phyloP scores from a whole-genome alignment of 92 coral and sea anemone genomes.

The Heteractis magnifica region DNA sequence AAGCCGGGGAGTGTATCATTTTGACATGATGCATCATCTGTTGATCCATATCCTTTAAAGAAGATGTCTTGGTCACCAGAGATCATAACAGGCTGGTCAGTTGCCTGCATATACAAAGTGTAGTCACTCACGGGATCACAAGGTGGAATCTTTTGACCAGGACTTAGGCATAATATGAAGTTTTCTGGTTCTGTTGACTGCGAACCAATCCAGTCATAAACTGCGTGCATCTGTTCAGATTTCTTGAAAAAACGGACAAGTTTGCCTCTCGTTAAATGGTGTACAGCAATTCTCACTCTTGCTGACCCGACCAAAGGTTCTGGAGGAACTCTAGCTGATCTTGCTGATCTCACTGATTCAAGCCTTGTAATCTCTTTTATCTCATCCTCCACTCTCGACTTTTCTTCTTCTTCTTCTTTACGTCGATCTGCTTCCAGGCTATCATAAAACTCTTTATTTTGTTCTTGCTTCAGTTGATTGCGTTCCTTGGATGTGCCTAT shows the following conservation, averaged over 20 bases:
- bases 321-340: conserved; percentile 35
- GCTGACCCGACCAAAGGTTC: conserved; percentile 18
- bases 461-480: conserved; percentile 21
- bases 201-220: conserved; percentile 45
- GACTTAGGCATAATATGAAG: conserved; percentile 24
- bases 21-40: background rate
- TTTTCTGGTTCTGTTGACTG: conserved; percentile 37
- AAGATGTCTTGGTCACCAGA: conserved; percentile 18
- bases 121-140: conserved; percentile 32
- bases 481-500: conserved; percentile 44
- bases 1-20: background rate
- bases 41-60: conserved; percentile 40
- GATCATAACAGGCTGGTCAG: conserved; percentile 13
- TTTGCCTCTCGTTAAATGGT: conserved; percentile 34
- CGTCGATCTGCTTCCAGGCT: conserved; percentile 25
- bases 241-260: conserved; percentile 31
- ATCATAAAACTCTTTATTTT: conserved; percentile 17
- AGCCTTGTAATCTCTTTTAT: conserved; percentile 13
- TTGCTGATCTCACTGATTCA: conserved; percentile 21
- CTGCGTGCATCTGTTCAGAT: conserved; percentile 34
- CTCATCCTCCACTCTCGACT: background rate
- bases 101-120: conserved; percentile 26
- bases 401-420: conserved; percentile 43
- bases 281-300: conserved; percentile 43
- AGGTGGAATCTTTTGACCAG: conserved; percentile 23